Evolutionary conservation across 2,797 vertebrate species (phyloP).

Genomic region (Catharus ustulatus): DNA sequence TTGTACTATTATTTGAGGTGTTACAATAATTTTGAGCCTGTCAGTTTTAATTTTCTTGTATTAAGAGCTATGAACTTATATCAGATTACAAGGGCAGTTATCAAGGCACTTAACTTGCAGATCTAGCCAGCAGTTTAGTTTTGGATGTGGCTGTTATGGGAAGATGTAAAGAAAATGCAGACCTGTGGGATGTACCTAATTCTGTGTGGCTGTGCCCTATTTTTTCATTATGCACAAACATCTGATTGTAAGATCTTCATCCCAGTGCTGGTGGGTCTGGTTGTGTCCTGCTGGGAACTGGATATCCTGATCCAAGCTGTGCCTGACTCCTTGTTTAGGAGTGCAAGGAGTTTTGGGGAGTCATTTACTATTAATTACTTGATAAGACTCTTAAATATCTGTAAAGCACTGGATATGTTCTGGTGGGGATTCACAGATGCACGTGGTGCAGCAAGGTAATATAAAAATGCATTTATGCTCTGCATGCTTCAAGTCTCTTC

Average conservation of each 20-base stretch:
- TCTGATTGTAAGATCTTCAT: not conserved
- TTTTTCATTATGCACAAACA: accelerated
- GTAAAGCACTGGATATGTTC: accelerated
- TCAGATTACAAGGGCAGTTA: not conserved
- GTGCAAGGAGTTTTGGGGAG: not conserved
- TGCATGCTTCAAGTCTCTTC: not conserved
- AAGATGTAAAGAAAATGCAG: not conserved
- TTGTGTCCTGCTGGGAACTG: not conserved
- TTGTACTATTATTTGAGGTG: not conserved
- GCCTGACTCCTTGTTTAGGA: no score
- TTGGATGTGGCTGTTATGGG: not conserved
- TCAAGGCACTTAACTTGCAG: not conserved
- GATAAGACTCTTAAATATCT: not conserved
- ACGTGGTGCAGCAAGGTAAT: not conserved
- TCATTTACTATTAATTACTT: accelerated
- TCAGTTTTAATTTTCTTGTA: not conserved
- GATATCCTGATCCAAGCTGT: not conserved
- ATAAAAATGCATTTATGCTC: not conserved
- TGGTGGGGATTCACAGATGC: accelerated
- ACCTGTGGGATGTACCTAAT: not conserved
- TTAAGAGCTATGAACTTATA: not conserved
- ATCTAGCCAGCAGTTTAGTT: not conserved
- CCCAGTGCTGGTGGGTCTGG: not conserved
- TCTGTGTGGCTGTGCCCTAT: not conserved
- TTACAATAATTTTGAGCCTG: not conserved